Evolutionary conservation across 1,140 invertebrate species (phyloP), one percentile per base, ranked within the genome.

Genomic region (Protaetia brevitarsis): DNA sequence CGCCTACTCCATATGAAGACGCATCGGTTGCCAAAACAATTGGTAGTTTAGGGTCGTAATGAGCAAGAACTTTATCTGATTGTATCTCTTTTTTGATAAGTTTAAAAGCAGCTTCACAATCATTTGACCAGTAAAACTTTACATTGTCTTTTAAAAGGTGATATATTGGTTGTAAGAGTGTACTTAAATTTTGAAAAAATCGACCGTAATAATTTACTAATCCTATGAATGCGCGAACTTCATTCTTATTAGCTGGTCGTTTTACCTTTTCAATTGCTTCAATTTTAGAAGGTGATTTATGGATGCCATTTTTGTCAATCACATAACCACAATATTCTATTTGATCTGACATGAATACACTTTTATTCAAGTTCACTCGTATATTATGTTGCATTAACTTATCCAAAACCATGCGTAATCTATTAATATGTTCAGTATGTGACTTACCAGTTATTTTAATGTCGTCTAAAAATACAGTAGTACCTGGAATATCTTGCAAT

Each of bases 191-290:
- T 66, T 68, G 26, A 6, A 74, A 58, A 68, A 79, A 81, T 66
- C 68, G 72, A 5, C 69, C 71, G 68, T 81, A 82, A 70, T 76
- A 79, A 63, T 79, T 80, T 1, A 81, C 58, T n/a, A 79, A 60
- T 1, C 78, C 80, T 5, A 78, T 23, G 66, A 78, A 80, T 5
- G 71, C 60, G 34, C 73, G 66, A 4, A 81, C 34, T 66, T 78
- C 64, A n/a, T 68, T 68, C 16, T 74, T 59, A 62, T 79, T 72
- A 26, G 8, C 62, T 2, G 80, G 78, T 56, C 13, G 61, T 6
- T 73, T 71, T 8, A 77, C 76, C 0, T 79, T 68, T 1, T 63
- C n/a, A 21, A 82, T 80, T 8, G 78, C 77, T 4, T 74, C 31
- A 3, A 80, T 65, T 70, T 79, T 80, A 36, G 28, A 21, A 68